These are phyloP conservation scores for Parapristionchus giblindavisi DNA, from an alignment of 2,888 invertebrate genomes.

Conservation along the genomic window DNA sequence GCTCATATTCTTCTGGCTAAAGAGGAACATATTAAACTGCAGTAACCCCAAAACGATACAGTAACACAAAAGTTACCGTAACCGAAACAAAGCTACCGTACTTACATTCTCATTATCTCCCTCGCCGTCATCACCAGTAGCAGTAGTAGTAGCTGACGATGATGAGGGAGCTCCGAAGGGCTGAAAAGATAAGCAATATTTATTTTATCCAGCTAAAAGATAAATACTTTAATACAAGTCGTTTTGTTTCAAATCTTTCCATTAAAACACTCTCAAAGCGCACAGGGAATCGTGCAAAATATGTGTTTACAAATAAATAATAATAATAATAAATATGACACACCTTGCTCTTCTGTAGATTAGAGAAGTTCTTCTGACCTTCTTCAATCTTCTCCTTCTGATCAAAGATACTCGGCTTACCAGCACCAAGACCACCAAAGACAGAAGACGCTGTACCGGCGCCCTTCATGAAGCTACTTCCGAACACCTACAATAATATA, in stretches of 20 bases:
- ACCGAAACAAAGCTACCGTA: too few relatives aligned
- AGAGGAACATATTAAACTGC: too few relatives aligned
- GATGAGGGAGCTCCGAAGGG: not conserved
- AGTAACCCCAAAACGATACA: too few relatives aligned
- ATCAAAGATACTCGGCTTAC: conserved; percentile 27
- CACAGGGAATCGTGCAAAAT: not conserved
- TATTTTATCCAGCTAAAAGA: not conserved
- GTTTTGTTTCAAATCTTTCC: too few relatives aligned
- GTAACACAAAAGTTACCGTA: too few relatives aligned
- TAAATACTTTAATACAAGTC: too few relatives aligned
- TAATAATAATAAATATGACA: conserved; percentile 18
- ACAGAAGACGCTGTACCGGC: not conserved
- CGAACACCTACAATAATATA: too few relatives aligned
- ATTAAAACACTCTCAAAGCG: not conserved
- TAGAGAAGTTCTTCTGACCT: conserved; percentile 48
- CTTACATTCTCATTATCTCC: conserved; percentile 43
- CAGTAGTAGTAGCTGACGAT: not conserved
- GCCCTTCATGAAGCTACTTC: conserved; percentile 30
- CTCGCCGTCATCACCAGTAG: conserved; percentile 26
- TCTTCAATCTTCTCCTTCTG: conserved; percentile 42
- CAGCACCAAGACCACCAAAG: conserved; percentile 14
- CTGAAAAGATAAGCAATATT: not conserved
- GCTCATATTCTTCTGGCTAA: conserved; percentile 51
- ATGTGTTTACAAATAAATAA: not conserved
- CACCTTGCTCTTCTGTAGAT: conserved; percentile 47